Evolutionary conservation across 2,888 invertebrate genomes (phyloP).

Genomic region (Parnassius orleans): DNA sequence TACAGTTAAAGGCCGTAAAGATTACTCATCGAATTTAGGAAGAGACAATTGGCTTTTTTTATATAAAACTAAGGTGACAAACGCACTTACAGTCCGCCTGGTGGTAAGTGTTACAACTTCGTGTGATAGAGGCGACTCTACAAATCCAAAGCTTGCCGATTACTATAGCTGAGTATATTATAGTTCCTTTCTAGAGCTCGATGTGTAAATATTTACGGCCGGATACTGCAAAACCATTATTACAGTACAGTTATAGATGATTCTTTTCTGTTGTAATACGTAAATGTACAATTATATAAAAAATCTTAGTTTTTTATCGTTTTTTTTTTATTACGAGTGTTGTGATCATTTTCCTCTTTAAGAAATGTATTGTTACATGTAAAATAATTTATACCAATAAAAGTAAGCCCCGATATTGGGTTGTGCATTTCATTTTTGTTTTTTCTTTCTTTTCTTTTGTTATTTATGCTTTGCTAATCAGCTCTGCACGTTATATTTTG

Average conservation of each 20-base stretch:
- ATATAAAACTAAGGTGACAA: too few species aligned
- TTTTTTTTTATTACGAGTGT: conserved; percentile 1
- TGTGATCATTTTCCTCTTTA: conserved; percentile 9
- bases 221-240: background rate
- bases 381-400: conserved; percentile 18
- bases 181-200: too few species aligned
- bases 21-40: too few species aligned
- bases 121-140: too few species aligned
- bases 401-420: conserved; percentile 4
- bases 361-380: conserved; percentile 10
- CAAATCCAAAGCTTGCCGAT: too few species aligned
- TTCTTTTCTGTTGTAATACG: conserved; percentile 10
- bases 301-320: background rate
- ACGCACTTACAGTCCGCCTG: too few species aligned
- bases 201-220: too few species aligned
- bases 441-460: conserved; percentile 5
- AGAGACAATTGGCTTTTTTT: too few species aligned
- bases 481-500: background rate
- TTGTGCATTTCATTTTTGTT: conserved; percentile 20
- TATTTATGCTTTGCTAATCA: too few species aligned
- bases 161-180: too few species aligned
- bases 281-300: background rate
- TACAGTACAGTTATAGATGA: background rate
- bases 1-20: too few species aligned
- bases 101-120: too few species aligned